phyloP scores from a whole-genome alignment of 2,888 invertebrate species.

The Leptinotarsa peninsularis region DNA sequence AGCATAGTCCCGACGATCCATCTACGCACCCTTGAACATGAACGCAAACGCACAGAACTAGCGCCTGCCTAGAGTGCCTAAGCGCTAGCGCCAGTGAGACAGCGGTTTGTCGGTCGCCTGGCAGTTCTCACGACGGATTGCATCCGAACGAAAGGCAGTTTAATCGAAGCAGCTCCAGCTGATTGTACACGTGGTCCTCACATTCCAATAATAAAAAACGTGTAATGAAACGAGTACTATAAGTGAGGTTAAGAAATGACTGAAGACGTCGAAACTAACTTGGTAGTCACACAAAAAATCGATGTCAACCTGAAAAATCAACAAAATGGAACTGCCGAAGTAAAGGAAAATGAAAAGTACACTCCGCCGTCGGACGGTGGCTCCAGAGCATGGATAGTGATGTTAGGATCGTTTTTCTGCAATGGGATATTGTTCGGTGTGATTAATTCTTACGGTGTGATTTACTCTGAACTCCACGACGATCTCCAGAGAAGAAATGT shows the following conservation, averaged over 20 bases:
- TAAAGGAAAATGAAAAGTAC: slow-evolving; percentile 5
- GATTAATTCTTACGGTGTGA: slow-evolving; percentile 89
- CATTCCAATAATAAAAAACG: slow-evolving; percentile 4
- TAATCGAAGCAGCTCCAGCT: slow-evolving; percentile 30
- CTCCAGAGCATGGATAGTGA: slow-evolving; percentile 81
- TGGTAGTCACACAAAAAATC: slow-evolving; percentile 31
- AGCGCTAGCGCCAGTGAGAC: neutral
- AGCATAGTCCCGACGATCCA: too few species aligned
- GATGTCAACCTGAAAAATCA: slow-evolving; percentile 32
- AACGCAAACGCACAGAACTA: too few species aligned
- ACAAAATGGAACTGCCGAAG: slow-evolving; percentile 34
- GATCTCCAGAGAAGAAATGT: slow-evolving; percentile 75
- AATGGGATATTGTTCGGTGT: slow-evolving; percentile 92
- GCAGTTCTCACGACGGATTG: neutral
- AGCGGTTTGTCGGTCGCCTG: neutral
- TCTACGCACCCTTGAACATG: too few species aligned
- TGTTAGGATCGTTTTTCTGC: slow-evolving; percentile 87
- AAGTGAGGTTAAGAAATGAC: slow-evolving; percentile 48
- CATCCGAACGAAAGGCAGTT: slow-evolving; percentile 9
- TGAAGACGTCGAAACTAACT: slow-evolving; percentile 45
- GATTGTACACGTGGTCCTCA: slow-evolving; percentile 38
- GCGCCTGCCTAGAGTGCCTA: too few species aligned
- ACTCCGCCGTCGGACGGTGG: slow-evolving; percentile 80
- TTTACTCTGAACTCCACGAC: slow-evolving; percentile 78
- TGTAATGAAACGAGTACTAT: slow-evolving; percentile 30